Conservation (phyloP, 1,140 invertebrate genomes). For the Neotoxoptera formosana region DNA sequence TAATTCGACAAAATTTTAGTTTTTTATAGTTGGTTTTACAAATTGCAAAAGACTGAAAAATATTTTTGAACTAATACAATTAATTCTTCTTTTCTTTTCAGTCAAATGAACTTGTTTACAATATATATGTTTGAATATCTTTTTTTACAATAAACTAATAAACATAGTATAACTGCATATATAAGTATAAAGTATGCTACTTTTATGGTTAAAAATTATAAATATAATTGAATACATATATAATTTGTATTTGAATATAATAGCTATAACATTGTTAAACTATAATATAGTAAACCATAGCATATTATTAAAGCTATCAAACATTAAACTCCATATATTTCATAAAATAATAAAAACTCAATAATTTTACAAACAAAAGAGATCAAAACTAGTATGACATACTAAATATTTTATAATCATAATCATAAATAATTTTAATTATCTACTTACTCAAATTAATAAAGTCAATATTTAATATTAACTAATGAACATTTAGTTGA, state of each 20-base stretch:
- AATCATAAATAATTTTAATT: background rate
- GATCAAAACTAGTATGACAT: slow-evolving; percentile 10
- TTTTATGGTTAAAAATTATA: background rate
- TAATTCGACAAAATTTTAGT: slow-evolving; percentile 36
- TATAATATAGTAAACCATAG: background rate
- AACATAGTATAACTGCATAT: background rate
- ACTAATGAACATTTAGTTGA: slow-evolving; percentile 2
- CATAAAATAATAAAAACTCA: background rate
- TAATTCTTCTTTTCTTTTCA: background rate
- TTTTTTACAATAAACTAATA: background rate
- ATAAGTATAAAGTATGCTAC: background rate
- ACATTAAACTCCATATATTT: background rate
- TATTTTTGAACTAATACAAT: background rate
- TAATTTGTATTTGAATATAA: background rate
- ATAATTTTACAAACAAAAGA: slow-evolving; percentile 13
- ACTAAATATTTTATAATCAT: background rate
- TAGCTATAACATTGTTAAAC: background rate
- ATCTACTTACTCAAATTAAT: no score
- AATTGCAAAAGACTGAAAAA: background rate
- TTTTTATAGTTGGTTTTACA: background rate
- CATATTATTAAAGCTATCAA: background rate
- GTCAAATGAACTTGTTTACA: background rate
- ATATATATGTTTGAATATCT: background rate
- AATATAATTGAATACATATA: background rate
- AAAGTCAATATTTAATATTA: background rate